Evolutionary conservation across 2,888 invertebrate species (phyloP).

Genomic region (Drosophila putrida): DNA sequence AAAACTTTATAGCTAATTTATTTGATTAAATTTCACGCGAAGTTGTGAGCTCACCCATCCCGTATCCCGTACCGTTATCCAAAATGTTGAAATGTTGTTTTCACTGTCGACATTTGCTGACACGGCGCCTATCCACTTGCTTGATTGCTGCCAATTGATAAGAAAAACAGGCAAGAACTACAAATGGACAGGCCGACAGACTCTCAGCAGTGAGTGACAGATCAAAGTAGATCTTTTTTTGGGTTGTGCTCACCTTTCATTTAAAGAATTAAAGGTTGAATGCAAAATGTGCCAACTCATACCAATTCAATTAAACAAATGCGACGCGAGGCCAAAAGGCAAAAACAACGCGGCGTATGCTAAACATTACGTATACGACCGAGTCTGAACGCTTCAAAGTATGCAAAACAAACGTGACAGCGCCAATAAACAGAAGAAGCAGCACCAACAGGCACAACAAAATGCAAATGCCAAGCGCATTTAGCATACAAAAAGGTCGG

Average conservation of each 20-base stretch:
- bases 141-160: constrained; percentile 69
- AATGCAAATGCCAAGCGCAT: constrained; percentile 70
- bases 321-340: constrained; percentile 32
- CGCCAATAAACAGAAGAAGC: constrained; percentile 30
- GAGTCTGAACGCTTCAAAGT: constrained; percentile 47
- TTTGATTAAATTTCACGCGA: constrained; percentile 76
- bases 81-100: constrained; percentile 54
- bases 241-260: constrained; percentile 19
- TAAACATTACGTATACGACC: constrained; percentile 39
- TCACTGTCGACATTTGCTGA: constrained; percentile 47
- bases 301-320: constrained; percentile 73
- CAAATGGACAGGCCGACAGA: constrained; percentile 28
- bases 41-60: constrained; percentile 19
- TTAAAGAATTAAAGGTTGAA: constrained; percentile 17
- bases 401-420: constrained; percentile 69
- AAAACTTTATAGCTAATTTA: constrained; percentile 80
- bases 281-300: constrained; percentile 52
- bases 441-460: constrained; percentile 27
- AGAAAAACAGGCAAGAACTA: constrained; percentile 56
- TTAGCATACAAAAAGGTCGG: constrained; percentile 60
- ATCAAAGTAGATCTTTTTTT: constrained; percentile 56
- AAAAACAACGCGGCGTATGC: constrained; percentile 47
- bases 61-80: neutral
- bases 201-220: constrained; percentile 20
- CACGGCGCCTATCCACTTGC: constrained; percentile 41